These are phyloP conservation scores for Lepidocyrtoides sp. DNA, from an alignment of 2,888 invertebrate genomes.

Conservation along the genomic window DNA sequence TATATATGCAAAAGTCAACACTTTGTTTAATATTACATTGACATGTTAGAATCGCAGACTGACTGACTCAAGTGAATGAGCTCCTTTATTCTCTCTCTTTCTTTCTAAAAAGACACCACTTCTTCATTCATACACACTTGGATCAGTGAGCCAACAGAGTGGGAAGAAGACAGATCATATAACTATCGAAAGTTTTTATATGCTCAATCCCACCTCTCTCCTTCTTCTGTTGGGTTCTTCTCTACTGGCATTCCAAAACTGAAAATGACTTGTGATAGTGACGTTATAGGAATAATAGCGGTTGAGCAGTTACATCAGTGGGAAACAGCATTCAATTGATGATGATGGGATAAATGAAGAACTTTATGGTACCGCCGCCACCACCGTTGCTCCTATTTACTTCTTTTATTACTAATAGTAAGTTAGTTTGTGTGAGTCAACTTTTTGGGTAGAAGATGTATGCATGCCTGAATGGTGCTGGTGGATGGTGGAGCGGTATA, in stretches of 20 bases:
- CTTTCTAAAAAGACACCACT: slow-evolving; percentile 42
- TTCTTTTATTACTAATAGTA: slow-evolving; percentile 48
- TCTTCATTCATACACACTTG: slow-evolving; percentile 2
- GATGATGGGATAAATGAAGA: slow-evolving; percentile 72
- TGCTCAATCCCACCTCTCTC: slow-evolving; percentile 28
- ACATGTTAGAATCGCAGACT: slow-evolving; percentile 56
- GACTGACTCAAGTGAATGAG: slow-evolving; percentile 48
- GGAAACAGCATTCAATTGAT: slow-evolving; percentile 77
- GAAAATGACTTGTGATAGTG: slow-evolving; percentile 61
- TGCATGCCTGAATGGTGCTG: slow-evolving; percentile 52
- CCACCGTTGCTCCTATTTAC: slow-evolving; percentile 56
- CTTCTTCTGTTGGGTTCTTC: background rate
- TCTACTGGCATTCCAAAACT: slow-evolving; percentile 17
- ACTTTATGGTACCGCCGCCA: slow-evolving; percentile 71
- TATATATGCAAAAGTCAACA: slow-evolving; percentile 67
- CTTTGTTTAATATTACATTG: slow-evolving; percentile 39
- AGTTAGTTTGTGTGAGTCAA: slow-evolving; percentile 63
- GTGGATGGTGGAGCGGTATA: slow-evolving; percentile 51
- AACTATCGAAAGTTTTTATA: slow-evolving; percentile 33
- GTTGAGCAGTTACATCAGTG: slow-evolving; percentile 71
- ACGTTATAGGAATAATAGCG: slow-evolving; percentile 53
- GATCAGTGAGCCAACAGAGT: background rate
- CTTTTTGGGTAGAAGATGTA: slow-evolving; percentile 42
- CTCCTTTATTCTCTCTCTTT: slow-evolving; percentile 56
- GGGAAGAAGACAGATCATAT: background rate